Evolutionary conservation across 2,797 vertebrate species (phyloP), one percentile per base, ranked within the genome.

Genomic region (Selene dorsalis): DNA sequence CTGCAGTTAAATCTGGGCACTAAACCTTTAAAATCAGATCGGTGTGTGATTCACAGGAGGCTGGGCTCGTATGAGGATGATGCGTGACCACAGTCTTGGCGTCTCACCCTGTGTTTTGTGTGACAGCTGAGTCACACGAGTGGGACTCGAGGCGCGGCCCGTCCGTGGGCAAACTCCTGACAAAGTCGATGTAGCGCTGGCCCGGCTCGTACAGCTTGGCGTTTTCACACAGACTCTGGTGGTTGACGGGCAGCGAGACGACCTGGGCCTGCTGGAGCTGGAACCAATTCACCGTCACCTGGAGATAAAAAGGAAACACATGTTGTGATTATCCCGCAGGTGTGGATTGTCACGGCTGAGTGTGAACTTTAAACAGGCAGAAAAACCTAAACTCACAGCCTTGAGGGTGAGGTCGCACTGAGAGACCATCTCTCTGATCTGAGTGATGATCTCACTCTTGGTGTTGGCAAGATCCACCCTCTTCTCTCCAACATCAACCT

Each of bases 261-360:
- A 95, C 95, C 91, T 98, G 97, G 16, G 96, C 94, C 13, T 99
- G 98, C 88, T 98, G 97, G 87, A 99, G 96, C 91, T 99, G 98
- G 93, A 99, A 99, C 93, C 98, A 95, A 83, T 99, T 99, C 72
- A 99, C 98, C 0, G 97, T 98, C 91, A 97, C 96, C 98, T 99
- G 32, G 32, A 35, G 9, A 35, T 35, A 72, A 52, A 61, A 39
- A 71, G 22, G 28, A 7, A 62, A 17, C 5, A 16, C 22, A 30
- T 12, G 13, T 41, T 3, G 32, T 35, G 6, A 35, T 32, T 9
- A 62, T 56, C 30, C 14, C 3, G 47, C 0, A 22, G 4, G 9
- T 35, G 32, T 20, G n/a, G n/a, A 28, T 26, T 6, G 9, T 0
- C 0, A 3, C 47, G 3, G 39, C 30, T 56, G 30, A n/a, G 43